Base-by-base conservation (phyloP, 2,888 invertebrate genomes). In the Neoitamus cyanurus region DNA sequence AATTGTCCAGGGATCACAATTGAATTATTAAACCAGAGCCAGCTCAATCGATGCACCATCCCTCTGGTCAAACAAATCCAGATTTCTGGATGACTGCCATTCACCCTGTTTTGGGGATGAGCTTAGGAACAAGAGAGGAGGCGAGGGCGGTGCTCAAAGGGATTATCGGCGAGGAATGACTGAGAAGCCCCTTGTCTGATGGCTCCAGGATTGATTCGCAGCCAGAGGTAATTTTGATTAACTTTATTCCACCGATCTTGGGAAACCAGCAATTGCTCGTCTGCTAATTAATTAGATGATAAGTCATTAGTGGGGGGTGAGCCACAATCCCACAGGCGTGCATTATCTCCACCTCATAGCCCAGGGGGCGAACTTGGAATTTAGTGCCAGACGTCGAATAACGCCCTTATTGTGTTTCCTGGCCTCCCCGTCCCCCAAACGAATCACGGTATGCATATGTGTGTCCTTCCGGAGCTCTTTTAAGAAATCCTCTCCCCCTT, bases 221-320 rank as follows among this genome's bases (percentile, higher is more conserved):
- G 69, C 31, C 36, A 37, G 82, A 34, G 82, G 82, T 20, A 82
- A 82, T 82, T 82, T 82, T 82, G 82, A 82, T 82, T 82, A 82
- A 69, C 82, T 69, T 30, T 36, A 69, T n/a, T 36, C 82, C 69
- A 28, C 6, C 15, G 82, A 82, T 82, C 37, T 37, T 15, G 5
- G 36, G 69, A 69, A 36, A 15, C 58, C 58, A 6, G 58, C 58
- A 58, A 58, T 58, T 82, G 25, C 68, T 69, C 69, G 30, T 28
- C 37, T 36, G 20, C 37, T 82, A 82, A 82, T 82, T 82, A 82
- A 82, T 80, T 80, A 68, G 58, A 82, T 78, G 48, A 78, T 28
- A 15, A 28, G 42, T 69, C 48, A 69, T 37, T 69, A 31, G 31
- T 37, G 28, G 28, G 28, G 36, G 82, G 20, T 37, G 69, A 20